phyloP scores from a whole-genome alignment of 2,888 invertebrate species.

The Drosophila infuscata region DNA sequence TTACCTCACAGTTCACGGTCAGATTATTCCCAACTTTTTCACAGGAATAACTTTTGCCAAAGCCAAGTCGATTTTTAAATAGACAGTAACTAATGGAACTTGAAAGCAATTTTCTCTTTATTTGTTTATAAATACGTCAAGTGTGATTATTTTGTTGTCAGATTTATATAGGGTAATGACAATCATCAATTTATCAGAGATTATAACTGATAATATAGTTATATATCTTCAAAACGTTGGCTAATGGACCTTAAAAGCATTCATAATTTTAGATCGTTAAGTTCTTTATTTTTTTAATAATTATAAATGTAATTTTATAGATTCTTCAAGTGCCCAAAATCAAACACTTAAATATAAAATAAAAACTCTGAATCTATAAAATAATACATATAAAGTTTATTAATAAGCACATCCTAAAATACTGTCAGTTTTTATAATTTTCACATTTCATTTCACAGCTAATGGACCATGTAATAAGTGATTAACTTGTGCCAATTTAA shows the following conservation, averaged over 20 bases:
- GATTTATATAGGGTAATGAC: not conserved
- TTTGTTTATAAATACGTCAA: conserved; percentile 14
- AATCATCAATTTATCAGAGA: no score
- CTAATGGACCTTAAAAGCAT: no score
- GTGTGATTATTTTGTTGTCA: not conserved
- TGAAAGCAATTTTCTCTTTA: not conserved
- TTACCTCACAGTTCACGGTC: no score
- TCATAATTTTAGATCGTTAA: no score
- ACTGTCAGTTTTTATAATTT: not conserved
- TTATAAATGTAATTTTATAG: not conserved
- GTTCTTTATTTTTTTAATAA: no score
- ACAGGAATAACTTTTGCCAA: not conserved
- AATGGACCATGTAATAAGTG: conserved; percentile 1
- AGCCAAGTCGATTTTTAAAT: not conserved
- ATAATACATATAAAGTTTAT: not conserved
- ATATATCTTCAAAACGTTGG: no score
- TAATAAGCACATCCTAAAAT: not conserved
- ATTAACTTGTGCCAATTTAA: not conserved
- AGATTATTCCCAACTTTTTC: not conserved
- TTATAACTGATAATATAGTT: no score
- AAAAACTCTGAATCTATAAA: conserved; percentile 40
- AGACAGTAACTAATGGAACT: conserved; percentile 22
- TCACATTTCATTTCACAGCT: not conserved
- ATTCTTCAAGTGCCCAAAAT: not conserved
- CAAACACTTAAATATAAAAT: not conserved